phyloP scores from a whole-genome alignment of 2,113 vertebrate genomes.

The Chrysochloris asiatica region DNA sequence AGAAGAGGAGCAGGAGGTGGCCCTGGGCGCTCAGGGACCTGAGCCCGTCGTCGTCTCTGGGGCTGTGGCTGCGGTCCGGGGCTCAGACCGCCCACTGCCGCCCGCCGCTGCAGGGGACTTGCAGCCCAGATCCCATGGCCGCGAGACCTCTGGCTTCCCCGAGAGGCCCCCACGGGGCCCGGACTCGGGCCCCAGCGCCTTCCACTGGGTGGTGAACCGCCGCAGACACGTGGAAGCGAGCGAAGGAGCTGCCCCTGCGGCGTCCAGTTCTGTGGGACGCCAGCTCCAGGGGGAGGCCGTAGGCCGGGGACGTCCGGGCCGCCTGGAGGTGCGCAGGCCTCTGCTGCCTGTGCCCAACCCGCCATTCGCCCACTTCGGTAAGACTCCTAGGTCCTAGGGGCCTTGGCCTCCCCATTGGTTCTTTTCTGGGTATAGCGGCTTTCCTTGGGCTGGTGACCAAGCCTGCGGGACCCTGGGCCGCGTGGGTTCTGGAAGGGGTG shows the following conservation, averaged over 20 bases:
- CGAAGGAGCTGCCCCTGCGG: not conserved
- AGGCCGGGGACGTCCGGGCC: not conserved
- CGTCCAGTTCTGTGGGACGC: not conserved
- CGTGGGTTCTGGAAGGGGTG: not conserved
- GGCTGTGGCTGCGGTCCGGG: fast-evolving
- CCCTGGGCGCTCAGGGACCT: not conserved
- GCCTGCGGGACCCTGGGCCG: not conserved
- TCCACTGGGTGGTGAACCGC: constrained; percentile 9
- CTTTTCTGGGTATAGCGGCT: too few species aligned
- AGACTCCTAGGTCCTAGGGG: not conserved
- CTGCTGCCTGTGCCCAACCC: not conserved
- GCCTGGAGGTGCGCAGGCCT: not conserved
- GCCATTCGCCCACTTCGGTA: constrained; percentile 61
- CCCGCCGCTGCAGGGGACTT: not conserved
- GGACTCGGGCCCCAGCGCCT: constrained; percentile 31
- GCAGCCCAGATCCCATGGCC: not conserved
- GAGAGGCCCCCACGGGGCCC: not conserved
- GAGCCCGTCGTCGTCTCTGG: not conserved
- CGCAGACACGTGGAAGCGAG: not conserved
- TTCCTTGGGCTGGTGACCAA: not conserved
- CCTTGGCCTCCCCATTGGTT: not conserved
- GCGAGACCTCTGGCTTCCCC: not conserved
- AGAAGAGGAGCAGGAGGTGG: constrained; percentile 34
- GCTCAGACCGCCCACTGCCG: not conserved
- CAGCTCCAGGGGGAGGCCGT: not conserved